Evolutionary conservation across 2,797 vertebrate species (phyloP).

Genomic region (Micrastur ruficollis): DNA sequence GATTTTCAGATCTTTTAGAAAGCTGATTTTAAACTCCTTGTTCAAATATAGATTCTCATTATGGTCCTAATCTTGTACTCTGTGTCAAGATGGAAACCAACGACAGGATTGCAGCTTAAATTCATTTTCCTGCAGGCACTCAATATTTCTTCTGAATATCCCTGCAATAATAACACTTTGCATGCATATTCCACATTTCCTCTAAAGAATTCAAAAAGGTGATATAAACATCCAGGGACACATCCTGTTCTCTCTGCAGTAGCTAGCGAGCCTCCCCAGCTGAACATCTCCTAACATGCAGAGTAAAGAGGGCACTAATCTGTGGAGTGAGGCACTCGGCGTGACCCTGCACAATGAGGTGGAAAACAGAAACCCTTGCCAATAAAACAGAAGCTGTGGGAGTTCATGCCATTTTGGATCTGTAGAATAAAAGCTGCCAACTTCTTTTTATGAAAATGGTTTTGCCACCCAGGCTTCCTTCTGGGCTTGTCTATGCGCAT

Average conservation of each 20-base stretch:
- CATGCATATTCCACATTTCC: background rate
- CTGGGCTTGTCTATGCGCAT: background rate
- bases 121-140: background rate
- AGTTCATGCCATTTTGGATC: constrained; percentile 2
- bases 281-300: background rate
- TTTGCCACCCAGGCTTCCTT: background rate
- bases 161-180: background rate
- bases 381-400: constrained; percentile 24
- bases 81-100: background rate
- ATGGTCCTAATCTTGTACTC: background rate
- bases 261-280: background rate
- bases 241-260: background rate
- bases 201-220: background rate
- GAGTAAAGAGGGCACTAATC: background rate
- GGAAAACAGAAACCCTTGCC: constrained; percentile 32
- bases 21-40: background rate
- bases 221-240: background rate
- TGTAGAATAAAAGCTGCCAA: background rate
- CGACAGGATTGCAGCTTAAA: background rate
- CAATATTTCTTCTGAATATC: background rate
- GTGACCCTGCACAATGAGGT: background rate
- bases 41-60: background rate
- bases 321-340: background rate
- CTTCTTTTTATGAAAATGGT: background rate
- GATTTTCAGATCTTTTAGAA: background rate